phyloP scores from a whole-genome alignment of 2,113 vertebrate species.

The Rhea pennata region DNA sequence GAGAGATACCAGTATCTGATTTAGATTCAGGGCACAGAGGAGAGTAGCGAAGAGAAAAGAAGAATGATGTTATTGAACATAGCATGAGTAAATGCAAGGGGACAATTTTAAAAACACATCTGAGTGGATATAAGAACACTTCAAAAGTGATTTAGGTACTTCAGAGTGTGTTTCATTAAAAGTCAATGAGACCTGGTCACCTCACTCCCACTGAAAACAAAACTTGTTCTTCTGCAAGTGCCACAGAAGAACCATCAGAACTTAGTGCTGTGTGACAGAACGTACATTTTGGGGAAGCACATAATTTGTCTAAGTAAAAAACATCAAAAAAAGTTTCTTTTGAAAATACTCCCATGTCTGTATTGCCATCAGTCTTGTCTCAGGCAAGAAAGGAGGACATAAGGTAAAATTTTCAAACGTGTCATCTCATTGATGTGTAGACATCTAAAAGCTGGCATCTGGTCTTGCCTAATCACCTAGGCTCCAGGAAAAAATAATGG shows the following conservation, averaged over 20 bases:
- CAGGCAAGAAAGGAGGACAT: neutral
- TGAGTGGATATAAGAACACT: neutral
- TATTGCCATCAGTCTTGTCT: neutral
- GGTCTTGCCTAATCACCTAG: neutral
- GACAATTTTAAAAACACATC: neutral
- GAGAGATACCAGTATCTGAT: neutral
- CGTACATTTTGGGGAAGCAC: fast-evolving
- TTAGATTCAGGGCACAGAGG: neutral
- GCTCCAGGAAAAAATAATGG: neutral
- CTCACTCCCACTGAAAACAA: neutral
- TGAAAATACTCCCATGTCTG: neutral
- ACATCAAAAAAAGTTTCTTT: neutral
- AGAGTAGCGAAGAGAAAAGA: neutral
- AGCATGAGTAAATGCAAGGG: neutral
- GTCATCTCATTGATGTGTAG: neutral
- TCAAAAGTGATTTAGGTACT: neutral
- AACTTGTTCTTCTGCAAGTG: neutral
- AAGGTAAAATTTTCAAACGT: neutral
- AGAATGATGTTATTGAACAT: neutral
- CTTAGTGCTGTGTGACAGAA: neutral
- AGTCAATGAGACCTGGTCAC: neutral
- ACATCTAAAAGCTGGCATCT: neutral
- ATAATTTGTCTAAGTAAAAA: neutral
- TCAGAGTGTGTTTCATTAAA: neutral
- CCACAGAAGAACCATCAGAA: fast-evolving